Evolutionary conservation across 2,113 vertebrate species (phyloP).

Genomic region (Poecilia latipinna): DNA sequence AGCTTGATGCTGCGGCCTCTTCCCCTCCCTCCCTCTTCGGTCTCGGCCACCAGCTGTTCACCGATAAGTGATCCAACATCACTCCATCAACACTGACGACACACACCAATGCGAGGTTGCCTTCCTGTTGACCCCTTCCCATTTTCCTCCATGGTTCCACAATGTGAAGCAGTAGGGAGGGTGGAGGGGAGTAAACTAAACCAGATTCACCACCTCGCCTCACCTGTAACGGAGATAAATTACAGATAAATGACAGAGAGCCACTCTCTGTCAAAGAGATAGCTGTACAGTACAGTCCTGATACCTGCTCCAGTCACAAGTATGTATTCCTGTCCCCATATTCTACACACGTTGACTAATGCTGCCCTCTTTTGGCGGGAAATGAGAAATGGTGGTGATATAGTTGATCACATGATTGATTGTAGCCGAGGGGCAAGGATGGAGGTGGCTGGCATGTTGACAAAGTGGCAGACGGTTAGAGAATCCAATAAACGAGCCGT

Average conservation of each 20-base stretch:
- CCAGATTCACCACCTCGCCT: constrained; percentile 37
- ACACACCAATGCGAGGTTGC: constrained; percentile 3
- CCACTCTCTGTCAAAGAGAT: constrained; percentile 20
- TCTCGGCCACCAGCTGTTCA: constrained; percentile 57
- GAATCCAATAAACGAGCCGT: constrained; percentile 36
- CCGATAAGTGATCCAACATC: constrained; percentile 49
- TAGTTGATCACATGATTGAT: constrained; percentile 18
- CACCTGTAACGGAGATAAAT: constrained; percentile 50
- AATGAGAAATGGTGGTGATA: constrained; percentile 15
- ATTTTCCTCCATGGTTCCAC: constrained; percentile 4
- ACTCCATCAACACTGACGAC: constrained; percentile 11
- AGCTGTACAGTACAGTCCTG: not conserved
- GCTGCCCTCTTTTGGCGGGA: constrained; percentile 30
- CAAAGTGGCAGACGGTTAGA: constrained; percentile 16
- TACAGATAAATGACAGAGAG: too few species aligned
- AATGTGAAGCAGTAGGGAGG: constrained; percentile 33
- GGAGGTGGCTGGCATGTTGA: constrained; percentile 25
- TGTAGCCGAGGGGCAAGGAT: constrained; percentile 9
- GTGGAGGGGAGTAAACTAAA: not conserved
- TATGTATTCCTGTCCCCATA: not conserved
- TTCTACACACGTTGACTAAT: not conserved
- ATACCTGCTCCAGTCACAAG: not conserved
- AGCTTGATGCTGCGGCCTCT: too few species aligned
- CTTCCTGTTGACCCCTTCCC: constrained; percentile 14
- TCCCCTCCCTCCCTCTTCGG: constrained; percentile 5